Evolutionary conservation across 2,797 vertebrate genomes (phyloP).

Genomic region (Hoplostethus mediterraneus): DNA sequence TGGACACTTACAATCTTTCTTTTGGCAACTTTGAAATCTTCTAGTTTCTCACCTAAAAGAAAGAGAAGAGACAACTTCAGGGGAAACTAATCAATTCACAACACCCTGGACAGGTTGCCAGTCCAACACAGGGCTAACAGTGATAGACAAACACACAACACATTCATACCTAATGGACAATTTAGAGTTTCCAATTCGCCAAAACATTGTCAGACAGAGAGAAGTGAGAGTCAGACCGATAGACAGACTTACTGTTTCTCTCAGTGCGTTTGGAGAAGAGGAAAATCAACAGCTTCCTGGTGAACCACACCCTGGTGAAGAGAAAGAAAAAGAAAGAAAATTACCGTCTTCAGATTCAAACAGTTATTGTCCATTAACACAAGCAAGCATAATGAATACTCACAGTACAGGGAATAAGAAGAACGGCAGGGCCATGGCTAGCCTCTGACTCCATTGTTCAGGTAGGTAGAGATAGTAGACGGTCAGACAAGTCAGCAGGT

Average conservation of each 20-base stretch:
- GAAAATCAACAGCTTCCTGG: constrained; percentile 93
- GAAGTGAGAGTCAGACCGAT: not conserved
- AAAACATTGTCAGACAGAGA: not conserved
- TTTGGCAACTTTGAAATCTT: constrained; percentile 92
- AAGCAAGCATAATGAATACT: constrained; percentile 76
- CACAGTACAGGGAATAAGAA: constrained; percentile 94
- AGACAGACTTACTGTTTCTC: constrained; percentile 91
- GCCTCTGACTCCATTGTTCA: constrained; percentile 88
- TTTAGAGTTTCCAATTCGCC: not conserved
- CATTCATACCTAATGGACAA: too few relatives aligned
- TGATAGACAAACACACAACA: too few relatives aligned
- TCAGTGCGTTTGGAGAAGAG: constrained; percentile 96
- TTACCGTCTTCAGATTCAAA: not conserved
- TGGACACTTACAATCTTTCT: constrained; percentile 94
- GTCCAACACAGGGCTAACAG: too few relatives aligned
- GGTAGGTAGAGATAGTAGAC: constrained; percentile 95
- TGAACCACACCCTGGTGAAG: constrained; percentile 89
- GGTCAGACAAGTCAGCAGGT: constrained; percentile 89
- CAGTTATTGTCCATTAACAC: not conserved
- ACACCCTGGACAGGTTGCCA: too few relatives aligned
- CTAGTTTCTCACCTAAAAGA: constrained; percentile 92
- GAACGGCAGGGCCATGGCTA: constrained; percentile 92
- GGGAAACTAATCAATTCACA: not conserved
- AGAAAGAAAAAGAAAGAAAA: constrained; percentile 37
- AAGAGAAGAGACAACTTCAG: not conserved